Evolutionary conservation across 1,140 invertebrate genomes (phyloP).

Genomic region (Temnothorax nylanderi): DNA sequence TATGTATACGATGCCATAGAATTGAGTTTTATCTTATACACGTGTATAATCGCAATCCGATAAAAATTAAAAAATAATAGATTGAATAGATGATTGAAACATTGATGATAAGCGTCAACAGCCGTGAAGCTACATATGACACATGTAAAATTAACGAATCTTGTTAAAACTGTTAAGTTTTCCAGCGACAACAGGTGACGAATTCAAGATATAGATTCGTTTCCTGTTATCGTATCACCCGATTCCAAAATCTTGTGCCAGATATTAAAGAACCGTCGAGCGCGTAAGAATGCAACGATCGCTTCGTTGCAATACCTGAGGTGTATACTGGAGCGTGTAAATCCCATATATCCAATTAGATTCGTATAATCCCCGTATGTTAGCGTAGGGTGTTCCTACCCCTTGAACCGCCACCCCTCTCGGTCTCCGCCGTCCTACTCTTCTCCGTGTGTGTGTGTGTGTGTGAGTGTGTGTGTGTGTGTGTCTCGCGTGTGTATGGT

Average conservation of each 20-base stretch:
- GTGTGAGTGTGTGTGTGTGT: neutral
- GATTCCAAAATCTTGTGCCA: conserved; percentile 26
- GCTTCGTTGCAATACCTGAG: conserved; percentile 68
- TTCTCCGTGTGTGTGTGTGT: conserved; percentile 18
- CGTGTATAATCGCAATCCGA: neutral
- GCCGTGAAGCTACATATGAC: neutral
- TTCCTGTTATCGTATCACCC: neutral
- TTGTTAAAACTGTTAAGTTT: neutral
- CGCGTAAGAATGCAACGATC: conserved; percentile 68
- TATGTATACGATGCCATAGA: neutral
- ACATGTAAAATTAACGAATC: neutral
- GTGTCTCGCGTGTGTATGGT: conserved; percentile 9
- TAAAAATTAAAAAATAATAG: neutral
- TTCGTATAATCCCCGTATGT: conserved; percentile 82
- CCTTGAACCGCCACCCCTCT: conserved; percentile 60
- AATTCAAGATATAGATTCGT: neutral
- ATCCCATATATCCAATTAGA: conserved; percentile 85
- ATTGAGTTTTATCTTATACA: neutral
- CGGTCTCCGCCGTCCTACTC: conserved; percentile 58
- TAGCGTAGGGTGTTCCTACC: conserved; percentile 76
- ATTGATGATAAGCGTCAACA: neutral
- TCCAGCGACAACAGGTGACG: neutral
- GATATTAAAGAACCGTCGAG: conserved; percentile 47
- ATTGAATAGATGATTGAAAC: too few relatives aligned
- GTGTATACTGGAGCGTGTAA: conserved; percentile 74